These are phyloP conservation scores for Oncopodura yosiiana DNA, from an alignment of 1,140 invertebrate species.

Conservation along the genomic window DNA sequence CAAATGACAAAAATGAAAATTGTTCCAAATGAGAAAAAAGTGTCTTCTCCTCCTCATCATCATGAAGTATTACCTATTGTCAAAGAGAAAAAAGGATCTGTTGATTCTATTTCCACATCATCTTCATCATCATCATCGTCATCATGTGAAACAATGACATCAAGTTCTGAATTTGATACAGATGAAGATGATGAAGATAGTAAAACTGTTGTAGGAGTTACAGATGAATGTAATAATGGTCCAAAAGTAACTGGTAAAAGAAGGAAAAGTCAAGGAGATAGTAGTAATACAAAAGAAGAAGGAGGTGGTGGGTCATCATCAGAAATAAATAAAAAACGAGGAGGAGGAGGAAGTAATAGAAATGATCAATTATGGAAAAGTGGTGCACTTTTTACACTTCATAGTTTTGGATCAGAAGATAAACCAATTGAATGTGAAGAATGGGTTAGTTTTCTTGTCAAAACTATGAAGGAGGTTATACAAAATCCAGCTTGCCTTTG, in stretches of 20 bases:
- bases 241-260: neutral
- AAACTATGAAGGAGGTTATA: constrained; percentile 37
- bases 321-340: neutral
- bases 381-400: constrained; percentile 32
- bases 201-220: constrained; percentile 12
- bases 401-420: constrained; percentile 37
- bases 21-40: too few relatives aligned
- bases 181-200: constrained; percentile 18
- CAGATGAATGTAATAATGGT: neutral
- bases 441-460: constrained; percentile 60
- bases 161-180: constrained; percentile 9
- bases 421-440: constrained; percentile 68
- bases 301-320: neutral
- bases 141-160: constrained; percentile 19
- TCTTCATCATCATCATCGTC: neutral
- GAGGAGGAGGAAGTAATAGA: neutral
- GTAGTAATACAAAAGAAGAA: neutral
- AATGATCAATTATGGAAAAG: constrained; percentile 28
- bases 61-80: too few relatives aligned
- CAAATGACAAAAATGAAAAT: too few relatives aligned
- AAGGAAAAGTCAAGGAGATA: too few relatives aligned
- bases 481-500: constrained; percentile 31
- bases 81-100: too few relatives aligned
- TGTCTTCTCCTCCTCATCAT: too few relatives aligned
- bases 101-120: too few relatives aligned